Percentiles rank a stretch among this genome's conserved stretches.
Conservation (phyloP, 2,797 vertebrate genomes). For the Lithobates sylvaticus region DNA sequence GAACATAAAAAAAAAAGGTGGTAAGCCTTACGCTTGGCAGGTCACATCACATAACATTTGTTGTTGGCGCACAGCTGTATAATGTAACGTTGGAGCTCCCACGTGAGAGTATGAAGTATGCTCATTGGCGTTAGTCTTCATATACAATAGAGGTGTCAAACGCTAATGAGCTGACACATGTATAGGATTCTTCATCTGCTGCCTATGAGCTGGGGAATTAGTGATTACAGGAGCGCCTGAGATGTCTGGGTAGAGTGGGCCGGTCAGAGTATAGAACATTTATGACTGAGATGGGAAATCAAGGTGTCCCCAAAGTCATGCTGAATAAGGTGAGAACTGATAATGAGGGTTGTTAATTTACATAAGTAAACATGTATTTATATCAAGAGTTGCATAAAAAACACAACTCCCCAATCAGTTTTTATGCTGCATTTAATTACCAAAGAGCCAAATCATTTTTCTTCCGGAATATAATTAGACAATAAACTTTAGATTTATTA, state of each 20-base stretch:
- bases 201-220: background rate
- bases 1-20: too few relatives aligned
- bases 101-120: background rate
- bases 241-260: background rate
- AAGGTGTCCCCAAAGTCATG: constrained; percentile 2
- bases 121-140: background rate
- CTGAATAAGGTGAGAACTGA: background rate
- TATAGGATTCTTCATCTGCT: background rate
- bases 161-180: background rate
- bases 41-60: too few relatives aligned
- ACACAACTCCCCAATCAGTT: constrained; percentile 7
- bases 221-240: background rate
- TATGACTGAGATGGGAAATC: constrained; percentile 20
- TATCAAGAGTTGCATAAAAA: background rate
- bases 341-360: constrained; percentile 16
- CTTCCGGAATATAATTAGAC: constrained; percentile 14
- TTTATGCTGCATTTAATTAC: constrained; percentile 3
- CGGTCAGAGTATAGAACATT: background rate
- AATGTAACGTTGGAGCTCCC: too few relatives aligned
- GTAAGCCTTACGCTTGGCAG: too few relatives aligned
- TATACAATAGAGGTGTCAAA: background rate
- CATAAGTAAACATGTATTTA: constrained; percentile 30
- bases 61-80: too few relatives aligned
- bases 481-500: background rate
- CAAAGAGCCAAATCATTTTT: background rate